A percentile compares a stretch with the other conserved stretches of the same genome.
These are phyloP conservation scores for Ophion slaviceki DNA, from an alignment of 2,888 invertebrate genomes.

Conservation along the genomic window DNA sequence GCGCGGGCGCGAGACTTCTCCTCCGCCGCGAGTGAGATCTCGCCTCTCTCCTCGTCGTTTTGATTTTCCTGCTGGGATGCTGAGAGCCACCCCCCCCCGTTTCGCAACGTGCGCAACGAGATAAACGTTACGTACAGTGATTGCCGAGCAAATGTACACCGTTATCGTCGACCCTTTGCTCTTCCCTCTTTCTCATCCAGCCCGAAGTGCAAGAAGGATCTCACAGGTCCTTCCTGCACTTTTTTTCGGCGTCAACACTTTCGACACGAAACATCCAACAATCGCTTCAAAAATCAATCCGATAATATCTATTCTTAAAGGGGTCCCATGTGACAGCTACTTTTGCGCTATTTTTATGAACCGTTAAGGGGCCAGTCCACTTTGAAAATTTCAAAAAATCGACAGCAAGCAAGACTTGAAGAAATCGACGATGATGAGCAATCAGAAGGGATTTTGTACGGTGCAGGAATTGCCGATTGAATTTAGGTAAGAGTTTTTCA, in stretches of 20 bases:
- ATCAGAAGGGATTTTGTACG: too few relatives aligned
- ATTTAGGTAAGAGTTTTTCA: too few relatives aligned
- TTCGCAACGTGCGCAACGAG: slow-evolving; percentile 36
- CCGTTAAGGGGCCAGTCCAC: too few relatives aligned
- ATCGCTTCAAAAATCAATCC: too few relatives aligned
- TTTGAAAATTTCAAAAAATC: too few relatives aligned
- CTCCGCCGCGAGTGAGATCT: slow-evolving; percentile 41
- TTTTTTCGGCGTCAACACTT: not conserved
- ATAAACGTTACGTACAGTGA: slow-evolving; percentile 37
- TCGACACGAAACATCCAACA: too few relatives aligned
- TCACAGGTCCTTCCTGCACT: not conserved
- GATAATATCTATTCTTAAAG: too few relatives aligned
- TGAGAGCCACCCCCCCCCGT: slow-evolving; percentile 31
- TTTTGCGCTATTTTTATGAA: too few relatives aligned
- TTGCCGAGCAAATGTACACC: slow-evolving; percentile 9
- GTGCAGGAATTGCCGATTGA: too few relatives aligned
- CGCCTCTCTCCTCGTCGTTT: slow-evolving; percentile 30
- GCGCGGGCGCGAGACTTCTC: slow-evolving; percentile 54
- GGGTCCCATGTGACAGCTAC: too few relatives aligned
- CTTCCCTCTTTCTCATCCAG: not conserved
- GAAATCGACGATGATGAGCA: too few relatives aligned
- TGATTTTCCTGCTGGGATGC: slow-evolving; percentile 32
- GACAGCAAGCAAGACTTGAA: too few relatives aligned
- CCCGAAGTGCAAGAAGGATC: not conserved
- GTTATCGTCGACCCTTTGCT: not conserved